These are phyloP conservation scores for Carposina sasakii DNA, from an alignment of 1,140 invertebrate genomes.

Conservation along the genomic window DNA sequence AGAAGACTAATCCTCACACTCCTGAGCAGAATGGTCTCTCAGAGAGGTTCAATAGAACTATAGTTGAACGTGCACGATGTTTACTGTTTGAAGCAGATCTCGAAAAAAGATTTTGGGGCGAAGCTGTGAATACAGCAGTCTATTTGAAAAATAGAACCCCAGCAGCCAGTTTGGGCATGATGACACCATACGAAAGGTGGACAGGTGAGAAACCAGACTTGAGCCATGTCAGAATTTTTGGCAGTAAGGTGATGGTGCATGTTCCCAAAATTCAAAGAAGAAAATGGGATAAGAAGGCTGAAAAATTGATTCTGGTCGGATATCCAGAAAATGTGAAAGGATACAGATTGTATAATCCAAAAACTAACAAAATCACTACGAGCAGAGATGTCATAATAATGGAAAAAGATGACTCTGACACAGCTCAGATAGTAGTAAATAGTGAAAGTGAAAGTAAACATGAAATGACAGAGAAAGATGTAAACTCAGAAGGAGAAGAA, in stretches of 20 bases:
- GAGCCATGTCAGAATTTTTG: constrained; percentile 42
- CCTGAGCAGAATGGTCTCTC: constrained; percentile 49
- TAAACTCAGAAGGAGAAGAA: constrained; percentile 1
- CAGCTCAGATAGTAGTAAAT: constrained; percentile 8
- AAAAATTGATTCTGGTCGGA: constrained; percentile 38
- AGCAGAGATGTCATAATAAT: constrained; percentile 25
- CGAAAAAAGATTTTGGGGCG: constrained; percentile 41
- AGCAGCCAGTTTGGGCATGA: not conserved
- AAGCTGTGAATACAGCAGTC: constrained; percentile 42
- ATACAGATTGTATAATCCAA: constrained; percentile 36
- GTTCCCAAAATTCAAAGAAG: constrained; percentile 17
- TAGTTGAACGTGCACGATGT: constrained; percentile 19
- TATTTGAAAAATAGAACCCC: constrained; percentile 40
- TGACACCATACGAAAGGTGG: constrained; percentile 34
- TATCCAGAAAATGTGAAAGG: constrained; percentile 36
- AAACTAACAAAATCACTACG: constrained; percentile 31
- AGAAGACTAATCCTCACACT: constrained; percentile 36
- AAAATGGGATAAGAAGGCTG: constrained; percentile 23
- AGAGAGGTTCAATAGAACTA: constrained; percentile 33
- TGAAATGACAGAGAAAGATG: no score
- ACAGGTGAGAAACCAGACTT: constrained; percentile 28
- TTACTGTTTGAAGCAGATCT: constrained; percentile 38
- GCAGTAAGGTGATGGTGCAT: constrained; percentile 21
- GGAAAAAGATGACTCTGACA: no score
- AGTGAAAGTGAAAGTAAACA: not conserved